phyloP scores from a whole-genome alignment of 2,888 invertebrate species.

The Bembecia ichneumoniformis region DNA sequence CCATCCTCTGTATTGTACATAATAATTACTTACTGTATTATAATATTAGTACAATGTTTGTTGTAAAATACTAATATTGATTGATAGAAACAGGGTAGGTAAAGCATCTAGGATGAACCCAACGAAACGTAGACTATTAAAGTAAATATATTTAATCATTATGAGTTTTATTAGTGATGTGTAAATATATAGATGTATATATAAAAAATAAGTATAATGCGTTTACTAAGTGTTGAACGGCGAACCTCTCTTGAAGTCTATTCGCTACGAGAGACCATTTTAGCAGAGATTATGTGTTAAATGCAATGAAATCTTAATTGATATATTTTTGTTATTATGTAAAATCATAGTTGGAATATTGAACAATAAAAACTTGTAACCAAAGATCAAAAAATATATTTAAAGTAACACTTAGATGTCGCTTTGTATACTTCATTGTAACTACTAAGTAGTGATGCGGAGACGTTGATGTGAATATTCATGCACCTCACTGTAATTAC shows the following conservation, averaged over 20 bases:
- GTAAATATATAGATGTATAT: constrained; percentile 2
- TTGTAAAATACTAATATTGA: constrained; percentile 26
- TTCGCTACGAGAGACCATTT: background rate
- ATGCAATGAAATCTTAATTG: background rate
- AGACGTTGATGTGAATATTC: no score
- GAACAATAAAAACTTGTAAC: constrained; percentile 1
- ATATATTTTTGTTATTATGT: background rate
- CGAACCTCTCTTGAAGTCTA: background rate
- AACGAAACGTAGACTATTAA: constrained; percentile 39
- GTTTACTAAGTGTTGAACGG: background rate
- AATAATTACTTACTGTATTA: constrained; percentile 19
- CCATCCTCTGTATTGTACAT: constrained; percentile 31
- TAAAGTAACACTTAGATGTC: background rate
- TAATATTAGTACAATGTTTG: constrained; percentile 9
- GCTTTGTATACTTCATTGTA: background rate
- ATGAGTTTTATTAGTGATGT: constrained; percentile 9
- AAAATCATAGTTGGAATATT: background rate
- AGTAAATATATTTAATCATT: constrained; percentile 10
- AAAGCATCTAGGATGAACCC: constrained; percentile 48
- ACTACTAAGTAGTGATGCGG: background rate
- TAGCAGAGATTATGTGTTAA: background rate
- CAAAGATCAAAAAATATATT: constrained; percentile 1
- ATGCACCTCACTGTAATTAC: no score
- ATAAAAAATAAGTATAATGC: background rate
- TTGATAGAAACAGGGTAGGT: constrained; percentile 57